phyloP scores from a whole-genome alignment of 2,113 vertebrate species.

The Condylura cristata region DNA sequence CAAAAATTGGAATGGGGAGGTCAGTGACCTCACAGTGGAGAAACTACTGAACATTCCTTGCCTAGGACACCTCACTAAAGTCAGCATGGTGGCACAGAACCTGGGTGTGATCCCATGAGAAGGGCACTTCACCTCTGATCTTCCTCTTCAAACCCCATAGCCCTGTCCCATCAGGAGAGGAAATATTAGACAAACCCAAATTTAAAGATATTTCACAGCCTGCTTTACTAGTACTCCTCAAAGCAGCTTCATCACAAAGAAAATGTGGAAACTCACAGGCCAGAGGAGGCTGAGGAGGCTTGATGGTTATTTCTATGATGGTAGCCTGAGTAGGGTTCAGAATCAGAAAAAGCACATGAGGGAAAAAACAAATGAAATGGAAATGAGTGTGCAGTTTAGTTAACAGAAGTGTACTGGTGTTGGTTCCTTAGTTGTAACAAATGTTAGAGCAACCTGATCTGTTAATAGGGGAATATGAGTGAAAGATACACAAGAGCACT shows the following conservation, averaged over 20 bases:
- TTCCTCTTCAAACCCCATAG: background rate
- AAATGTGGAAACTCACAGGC: background rate
- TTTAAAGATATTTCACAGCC: slow-evolving; percentile 25
- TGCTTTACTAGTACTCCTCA: background rate
- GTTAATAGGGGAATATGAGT: slow-evolving; percentile 35
- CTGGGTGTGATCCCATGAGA: background rate
- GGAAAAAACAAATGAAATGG: slow-evolving; percentile 9
- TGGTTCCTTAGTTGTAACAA: background rate
- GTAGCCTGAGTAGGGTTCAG: background rate
- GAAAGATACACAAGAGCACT: background rate
- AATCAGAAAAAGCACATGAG: background rate
- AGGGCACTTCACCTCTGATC: background rate
- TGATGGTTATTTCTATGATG: slow-evolving; percentile 5
- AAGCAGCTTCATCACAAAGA: background rate
- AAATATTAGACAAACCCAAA: background rate
- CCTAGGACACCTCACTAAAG: no score
- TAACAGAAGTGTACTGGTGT: background rate
- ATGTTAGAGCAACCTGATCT: background rate
- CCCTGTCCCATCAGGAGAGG: slow-evolving; percentile 15
- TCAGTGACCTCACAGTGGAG: background rate
- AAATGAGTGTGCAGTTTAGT: slow-evolving; percentile 24
- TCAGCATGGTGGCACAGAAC: background rate
- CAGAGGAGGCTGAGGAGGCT: background rate
- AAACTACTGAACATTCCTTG: background rate
- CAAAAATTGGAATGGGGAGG: background rate